These are phyloP conservation scores for Rotaria socialis DNA, from an alignment of 2,888 invertebrate genomes.

Conservation along the genomic window DNA sequence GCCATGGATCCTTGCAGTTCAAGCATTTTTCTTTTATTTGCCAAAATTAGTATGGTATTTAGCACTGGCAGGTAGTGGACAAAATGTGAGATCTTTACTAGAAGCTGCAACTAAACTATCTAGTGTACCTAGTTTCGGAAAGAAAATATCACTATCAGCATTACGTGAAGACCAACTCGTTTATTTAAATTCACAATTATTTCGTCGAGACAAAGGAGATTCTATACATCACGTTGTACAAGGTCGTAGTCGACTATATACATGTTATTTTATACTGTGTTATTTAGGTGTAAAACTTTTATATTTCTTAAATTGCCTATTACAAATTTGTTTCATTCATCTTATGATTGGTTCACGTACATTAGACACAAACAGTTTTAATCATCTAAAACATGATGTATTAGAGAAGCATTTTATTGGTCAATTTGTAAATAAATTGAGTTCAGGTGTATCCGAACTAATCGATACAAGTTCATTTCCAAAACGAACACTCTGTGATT, in stretches of 20 bases:
- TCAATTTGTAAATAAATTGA: neutral
- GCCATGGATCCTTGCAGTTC: constrained; percentile 28
- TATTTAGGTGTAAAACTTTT: neutral
- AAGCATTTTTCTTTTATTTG: constrained; percentile 41
- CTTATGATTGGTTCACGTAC: neutral
- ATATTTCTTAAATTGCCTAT: neutral
- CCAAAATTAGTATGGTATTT: constrained; percentile 42
- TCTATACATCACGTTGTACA: neutral
- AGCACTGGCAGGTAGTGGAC: constrained; percentile 30
- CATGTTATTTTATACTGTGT: neutral
- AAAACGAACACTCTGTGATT: constrained; percentile 44
- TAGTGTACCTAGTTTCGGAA: neutral
- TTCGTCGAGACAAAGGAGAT: neutral
- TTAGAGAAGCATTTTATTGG: neutral
- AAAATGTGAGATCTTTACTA: constrained; percentile 39
- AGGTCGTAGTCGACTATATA: neutral
- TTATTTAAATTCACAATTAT: neutral
- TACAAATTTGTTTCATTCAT: constrained; percentile 5
- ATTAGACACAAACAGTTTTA: neutral
- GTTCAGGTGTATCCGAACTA: constrained; percentile 38
- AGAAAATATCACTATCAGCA: neutral
- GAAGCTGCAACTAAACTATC: constrained; percentile 19
- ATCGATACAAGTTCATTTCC: constrained; percentile 44
- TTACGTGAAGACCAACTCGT: neutral
- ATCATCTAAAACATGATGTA: neutral